phyloP scores from a whole-genome alignment of 2,113 vertebrate species.

The Bolborhynchus lineola region DNA sequence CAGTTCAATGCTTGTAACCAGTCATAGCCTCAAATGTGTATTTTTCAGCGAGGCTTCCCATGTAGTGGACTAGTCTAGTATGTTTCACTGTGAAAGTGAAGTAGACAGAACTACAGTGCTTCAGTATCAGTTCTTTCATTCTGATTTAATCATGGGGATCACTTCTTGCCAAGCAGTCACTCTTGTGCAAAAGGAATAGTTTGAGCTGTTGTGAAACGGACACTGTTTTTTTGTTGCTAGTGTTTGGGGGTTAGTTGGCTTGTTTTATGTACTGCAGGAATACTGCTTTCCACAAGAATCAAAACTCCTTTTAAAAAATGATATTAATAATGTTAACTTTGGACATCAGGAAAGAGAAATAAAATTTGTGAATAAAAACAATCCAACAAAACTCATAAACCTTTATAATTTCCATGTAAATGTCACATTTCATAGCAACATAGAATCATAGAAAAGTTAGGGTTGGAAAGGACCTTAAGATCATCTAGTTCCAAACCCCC shows the following conservation, averaged over 20 bases:
- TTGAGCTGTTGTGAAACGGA: neutral
- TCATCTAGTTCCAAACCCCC: no score
- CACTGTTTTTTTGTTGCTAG: neutral
- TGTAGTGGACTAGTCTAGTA: neutral
- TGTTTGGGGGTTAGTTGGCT: neutral
- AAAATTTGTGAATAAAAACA: neutral
- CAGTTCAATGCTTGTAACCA: neutral
- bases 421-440: neutral
- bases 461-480: no score
- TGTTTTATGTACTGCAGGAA: neutral
- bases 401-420: neutral
- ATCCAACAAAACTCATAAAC: neutral
- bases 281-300: neutral
- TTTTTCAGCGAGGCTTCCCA: neutral
- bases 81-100: neutral
- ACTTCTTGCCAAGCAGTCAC: neutral
- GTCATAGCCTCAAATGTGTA: neutral
- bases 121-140: neutral
- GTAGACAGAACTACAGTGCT: neutral
- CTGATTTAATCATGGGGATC: neutral
- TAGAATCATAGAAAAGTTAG: no score
- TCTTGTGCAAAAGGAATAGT: neutral
- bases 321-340: neutral
- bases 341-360: neutral
- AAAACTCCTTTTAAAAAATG: neutral